Base-by-base conservation (phyloP, 2,113 vertebrate species). In the Mesoclemmys tuberculata region DNA sequence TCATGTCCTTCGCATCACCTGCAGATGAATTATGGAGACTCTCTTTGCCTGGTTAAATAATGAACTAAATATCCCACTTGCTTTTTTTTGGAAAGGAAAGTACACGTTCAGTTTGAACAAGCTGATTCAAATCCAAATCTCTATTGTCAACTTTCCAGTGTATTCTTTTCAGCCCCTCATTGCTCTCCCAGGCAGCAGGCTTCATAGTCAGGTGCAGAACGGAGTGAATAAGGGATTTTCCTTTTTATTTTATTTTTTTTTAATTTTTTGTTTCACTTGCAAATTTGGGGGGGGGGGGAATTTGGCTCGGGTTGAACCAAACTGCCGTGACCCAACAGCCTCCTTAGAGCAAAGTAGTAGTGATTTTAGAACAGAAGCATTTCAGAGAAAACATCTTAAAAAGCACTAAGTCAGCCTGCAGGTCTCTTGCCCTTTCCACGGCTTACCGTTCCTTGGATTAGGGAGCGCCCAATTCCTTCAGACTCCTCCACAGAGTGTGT, bases 91-190 rank as follows among this genome's bases (percentile, higher is more conserved):
- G 79, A 84, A 84, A 26, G 27, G 13, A 58, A 92, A 89, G 48
- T 74, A 51, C 29, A 49, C 91, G 91, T 58, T 54, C 71, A 85
- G 82, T 89, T 96, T 92, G 1, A 31, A 79, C 26, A 82, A 38
- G 21, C 49, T 84, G 82, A 93, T 74, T 86, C 58, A 31, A 95
- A 93, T 85, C 49, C 86, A 48, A 64, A 92, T 84, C 12, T 84
- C 12, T 82, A 31, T 61, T 38, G 74, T 10, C 74, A 27, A 77
- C 84, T 93, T 87, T 92, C 26, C 55, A 93, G 29, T 19, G 80
- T 6, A 48, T 16, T 78, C 14, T 31, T 85, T 61, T 80, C 78
- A 22, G 44, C 54, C 21, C 9, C 29, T 56, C 35, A 10, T 80
- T 22, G 16, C 56, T 84, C 26, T 55, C 27, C 58, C n/a, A 56